phyloP scores from a whole-genome alignment of 2,797 vertebrate genomes.

The Eurystomus glaucurus region DNA sequence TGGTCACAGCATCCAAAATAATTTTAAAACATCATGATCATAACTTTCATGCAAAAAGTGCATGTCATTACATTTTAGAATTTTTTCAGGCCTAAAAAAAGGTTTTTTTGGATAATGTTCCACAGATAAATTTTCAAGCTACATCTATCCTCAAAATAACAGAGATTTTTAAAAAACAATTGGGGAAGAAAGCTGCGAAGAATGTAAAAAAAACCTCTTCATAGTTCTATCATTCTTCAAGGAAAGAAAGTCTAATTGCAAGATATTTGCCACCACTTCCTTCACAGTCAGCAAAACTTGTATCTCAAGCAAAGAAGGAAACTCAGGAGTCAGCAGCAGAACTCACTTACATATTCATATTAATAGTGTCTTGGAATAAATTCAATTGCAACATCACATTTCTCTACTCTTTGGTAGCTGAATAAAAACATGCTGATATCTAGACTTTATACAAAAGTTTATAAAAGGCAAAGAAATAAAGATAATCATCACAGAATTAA shows the following conservation, averaged over 20 bases:
- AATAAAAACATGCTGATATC: slow-evolving; percentile 67
- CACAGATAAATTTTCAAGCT: not conserved
- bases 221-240: not conserved
- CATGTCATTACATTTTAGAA: not conserved
- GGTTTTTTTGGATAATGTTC: not conserved
- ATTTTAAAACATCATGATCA: not conserved
- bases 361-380: slow-evolving; percentile 55
- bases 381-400: slow-evolving; percentile 64
- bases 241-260: not conserved
- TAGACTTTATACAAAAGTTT: slow-evolving; percentile 66
- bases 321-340: not conserved
- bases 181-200: not conserved
- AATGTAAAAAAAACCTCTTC: not conserved
- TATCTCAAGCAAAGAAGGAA: not conserved
- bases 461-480: slow-evolving; percentile 76
- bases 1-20: not conserved
- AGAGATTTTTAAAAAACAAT: not conserved
- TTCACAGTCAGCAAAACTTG: not conserved
- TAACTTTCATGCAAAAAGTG: not conserved
- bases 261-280: not conserved
- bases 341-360: slow-evolving; percentile 48
- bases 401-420: slow-evolving; percentile 52
- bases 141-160: not conserved
- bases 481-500: slow-evolving; percentile 73
- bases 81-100: not conserved